These are phyloP conservation scores for Eulithis testata DNA, from an alignment of 2,888 invertebrate genomes.

Conservation along the genomic window DNA sequence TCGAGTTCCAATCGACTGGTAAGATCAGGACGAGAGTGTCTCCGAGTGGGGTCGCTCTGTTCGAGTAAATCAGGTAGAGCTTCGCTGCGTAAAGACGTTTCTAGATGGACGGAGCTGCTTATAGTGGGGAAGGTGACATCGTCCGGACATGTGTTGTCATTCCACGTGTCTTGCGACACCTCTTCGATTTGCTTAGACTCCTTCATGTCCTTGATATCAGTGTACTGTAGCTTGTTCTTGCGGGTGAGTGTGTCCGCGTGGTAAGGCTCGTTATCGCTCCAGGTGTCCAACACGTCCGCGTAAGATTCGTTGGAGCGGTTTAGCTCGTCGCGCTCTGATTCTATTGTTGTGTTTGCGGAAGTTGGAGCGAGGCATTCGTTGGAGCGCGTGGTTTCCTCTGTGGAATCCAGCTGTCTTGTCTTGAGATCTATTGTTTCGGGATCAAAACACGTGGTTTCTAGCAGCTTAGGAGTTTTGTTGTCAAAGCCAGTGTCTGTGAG, in stretches of 20 bases:
- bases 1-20: constrained; percentile 66
- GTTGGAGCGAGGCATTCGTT: constrained; percentile 78
- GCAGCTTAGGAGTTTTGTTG: background rate
- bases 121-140: constrained; percentile 93
- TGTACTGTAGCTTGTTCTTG: constrained; percentile 61
- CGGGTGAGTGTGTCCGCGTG: constrained; percentile 49
- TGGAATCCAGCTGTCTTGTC: constrained; percentile 46
- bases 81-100: constrained; percentile 88
- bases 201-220: constrained; percentile 58
- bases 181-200: constrained; percentile 37
- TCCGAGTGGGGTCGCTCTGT: constrained; percentile 60
- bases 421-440: background rate
- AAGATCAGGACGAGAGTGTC: constrained; percentile 68
- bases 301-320: constrained; percentile 80
- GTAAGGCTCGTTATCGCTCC: constrained; percentile 63
- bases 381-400: constrained; percentile 56
- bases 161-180: constrained; percentile 88
- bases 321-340: constrained; percentile 70
- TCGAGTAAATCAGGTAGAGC: constrained; percentile 76
- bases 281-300: constrained; percentile 72
- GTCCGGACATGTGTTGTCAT: constrained; percentile 91
- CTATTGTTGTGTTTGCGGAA: constrained; percentile 66
- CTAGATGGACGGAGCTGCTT: constrained; percentile 89
- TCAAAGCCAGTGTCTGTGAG: constrained; percentile 75
- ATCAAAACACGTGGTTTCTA: background rate